A percentile compares a stretch with the other conserved stretches of the same genome.
These are phyloP conservation scores for Lagopus muta DNA, from an alignment of 2,113 vertebrate species.

Conservation along the genomic window DNA sequence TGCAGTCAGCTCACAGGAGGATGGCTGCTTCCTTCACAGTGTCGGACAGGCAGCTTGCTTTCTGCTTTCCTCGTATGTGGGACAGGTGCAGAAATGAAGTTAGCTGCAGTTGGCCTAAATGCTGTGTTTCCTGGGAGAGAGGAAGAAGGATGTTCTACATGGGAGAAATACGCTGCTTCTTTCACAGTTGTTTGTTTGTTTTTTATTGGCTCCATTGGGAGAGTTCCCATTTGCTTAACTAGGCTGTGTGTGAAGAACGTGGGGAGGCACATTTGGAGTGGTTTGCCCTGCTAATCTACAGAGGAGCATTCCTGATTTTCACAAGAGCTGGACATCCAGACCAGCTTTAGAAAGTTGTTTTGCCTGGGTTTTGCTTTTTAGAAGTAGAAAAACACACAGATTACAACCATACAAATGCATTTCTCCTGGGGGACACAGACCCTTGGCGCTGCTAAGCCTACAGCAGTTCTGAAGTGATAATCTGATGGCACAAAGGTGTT, in stretches of 20 bases:
- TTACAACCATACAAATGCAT: neutral
- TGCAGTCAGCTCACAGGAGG: too few species aligned
- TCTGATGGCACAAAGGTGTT: neutral
- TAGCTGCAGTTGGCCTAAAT: conserved; percentile 3
- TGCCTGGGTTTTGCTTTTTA: neutral
- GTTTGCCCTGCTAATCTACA: conserved; percentile 5
- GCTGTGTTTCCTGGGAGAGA: neutral
- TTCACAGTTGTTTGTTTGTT: neutral
- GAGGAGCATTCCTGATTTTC: neutral
- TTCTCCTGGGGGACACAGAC: neutral
- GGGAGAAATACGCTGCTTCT: neutral
- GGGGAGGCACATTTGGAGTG: neutral
- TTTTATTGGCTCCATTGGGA: neutral
- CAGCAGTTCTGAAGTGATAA: neutral
- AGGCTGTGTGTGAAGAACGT: neutral
- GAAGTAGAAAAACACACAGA: neutral
- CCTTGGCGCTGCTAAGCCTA: neutral
- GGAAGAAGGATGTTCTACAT: neutral
- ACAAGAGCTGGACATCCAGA: neutral
- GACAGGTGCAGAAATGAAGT: neutral
- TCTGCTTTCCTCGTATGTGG: neutral
- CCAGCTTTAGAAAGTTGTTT: neutral
- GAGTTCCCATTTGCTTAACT: conserved; percentile 34
- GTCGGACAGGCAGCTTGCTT: neutral
- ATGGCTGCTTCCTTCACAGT: neutral